Evolutionary conservation across 2,888 invertebrate genomes (phyloP), one percentile per base, ranked within the genome.

Genomic region (Cheilosia variabilis): DNA sequence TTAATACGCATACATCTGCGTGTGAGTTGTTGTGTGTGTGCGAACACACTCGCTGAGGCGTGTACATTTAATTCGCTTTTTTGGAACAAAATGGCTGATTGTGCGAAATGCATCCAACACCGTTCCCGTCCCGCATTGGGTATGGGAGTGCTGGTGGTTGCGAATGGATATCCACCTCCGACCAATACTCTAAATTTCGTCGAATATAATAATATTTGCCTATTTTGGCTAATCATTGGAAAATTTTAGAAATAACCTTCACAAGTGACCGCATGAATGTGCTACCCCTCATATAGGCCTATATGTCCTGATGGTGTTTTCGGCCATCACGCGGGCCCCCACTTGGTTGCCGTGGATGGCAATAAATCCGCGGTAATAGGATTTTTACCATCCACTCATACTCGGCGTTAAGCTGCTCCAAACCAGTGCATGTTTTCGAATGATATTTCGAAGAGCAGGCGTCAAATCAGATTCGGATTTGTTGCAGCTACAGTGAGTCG

Each of bases 1-100:
- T 92, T 91, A 92, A 91, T 92, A 90, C 91, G 90, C 90, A 89
- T 88, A 89, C 88, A 89, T 57, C 82, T 87, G 22, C 45, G 43
- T 9, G 24, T 24, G n/a, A 4, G 1, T 0, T 24, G 24, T 24
- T 31, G 31, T 31, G 31, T 31, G 9, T 19, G 55, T 22, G 71
- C 53, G 9, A 17, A 65, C 50, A 27, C 41, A 47, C 10, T 50
- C 58, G 15, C 19, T 62, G 19, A 41, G 22, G 55, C 22, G 50
- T 63, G 62, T 68, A 58, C 75, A 88, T 88, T 88, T 89, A 88
- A 88, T 88, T 88, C 87, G 81, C 87, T 17, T 34, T 15, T 17
- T 19, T 63, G 73, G 68, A 77, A 73, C 81, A 87, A 87, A 77
- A 87, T 87, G 80, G 84, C 80, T 76, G 80, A 65, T 55, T 27